Evolutionary conservation across 1,140 invertebrate genomes (phyloP).

Genomic region (Ips nitidus): DNA sequence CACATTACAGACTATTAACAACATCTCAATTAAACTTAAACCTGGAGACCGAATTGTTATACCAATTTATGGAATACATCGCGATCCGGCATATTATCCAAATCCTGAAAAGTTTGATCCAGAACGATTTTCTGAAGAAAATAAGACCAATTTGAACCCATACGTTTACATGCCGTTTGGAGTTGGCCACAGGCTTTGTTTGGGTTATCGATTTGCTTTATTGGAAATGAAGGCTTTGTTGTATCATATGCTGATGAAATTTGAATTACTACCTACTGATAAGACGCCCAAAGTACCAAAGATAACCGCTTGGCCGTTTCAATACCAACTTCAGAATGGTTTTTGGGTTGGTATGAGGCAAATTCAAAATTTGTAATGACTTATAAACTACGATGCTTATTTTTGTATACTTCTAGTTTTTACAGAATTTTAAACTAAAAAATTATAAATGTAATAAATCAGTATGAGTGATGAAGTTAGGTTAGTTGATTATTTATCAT

Average conservation of each 20-base stretch:
- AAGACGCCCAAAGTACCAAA: slow-evolving; percentile 42
- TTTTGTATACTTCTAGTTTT: too few relatives aligned
- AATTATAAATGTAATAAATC: too few relatives aligned
- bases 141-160: slow-evolving; percentile 38
- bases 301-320: slow-evolving; percentile 15
- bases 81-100: slow-evolving; percentile 51
- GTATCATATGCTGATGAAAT: slow-evolving; percentile 43
- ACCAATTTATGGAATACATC: slow-evolving; percentile 60
- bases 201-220: slow-evolving; percentile 36
- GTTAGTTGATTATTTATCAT: too few relatives aligned
- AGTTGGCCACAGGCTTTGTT: slow-evolving; percentile 44
- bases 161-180: slow-evolving; percentile 16
- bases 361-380: not conserved
- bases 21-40: slow-evolving; percentile 22
- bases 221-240: slow-evolving; percentile 43
- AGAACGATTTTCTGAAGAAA: slow-evolving; percentile 53
- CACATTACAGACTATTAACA: slow-evolving; percentile 45
- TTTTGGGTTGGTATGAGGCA: slow-evolving; percentile 45
- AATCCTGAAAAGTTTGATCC: slow-evolving; percentile 56
- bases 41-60: slow-evolving; percentile 44
- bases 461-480: too few relatives aligned
- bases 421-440: too few relatives aligned
- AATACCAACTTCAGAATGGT: slow-evolving; percentile 35
- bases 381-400: too few relatives aligned
- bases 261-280: slow-evolving; percentile 34